Evolutionary conservation across 2,797 vertebrate species (phyloP), one percentile per base, ranked within the genome.

Genomic region (Distichodus sexfasciatus): DNA sequence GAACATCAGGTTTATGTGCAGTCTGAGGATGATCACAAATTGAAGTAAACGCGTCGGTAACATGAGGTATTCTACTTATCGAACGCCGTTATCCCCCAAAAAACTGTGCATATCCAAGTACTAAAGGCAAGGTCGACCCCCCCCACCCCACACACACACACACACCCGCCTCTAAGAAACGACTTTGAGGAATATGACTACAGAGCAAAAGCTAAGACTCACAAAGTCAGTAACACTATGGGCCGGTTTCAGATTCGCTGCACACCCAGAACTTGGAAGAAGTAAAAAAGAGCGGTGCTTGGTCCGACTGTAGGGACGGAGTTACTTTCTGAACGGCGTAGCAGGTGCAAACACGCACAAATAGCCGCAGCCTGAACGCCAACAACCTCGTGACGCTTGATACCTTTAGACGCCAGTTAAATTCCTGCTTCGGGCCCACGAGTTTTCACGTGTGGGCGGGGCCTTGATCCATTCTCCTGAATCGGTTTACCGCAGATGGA

Each of bases 21-120:
- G 46, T 71, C 76, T 77, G 55, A 81, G 78, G 72, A 63, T 38
- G 54, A 77, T 82, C 67, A 66, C 71, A n/a, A n/a, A 76, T 76
- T 80, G 50, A 79, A 85, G 87, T 80, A 44, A 80, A 83, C 48
- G 74, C 74, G 62, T 77, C 79, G 80, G 76, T 74, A 77, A 85
- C 67, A 75, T 87, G 83, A 89, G 85, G 82, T 87, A 83, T 83
- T 72, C 68, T 79, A 69, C 79, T 86, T 68, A 76, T 67, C 76
- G 73, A 76, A 71, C 74, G 53, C 71, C 63, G 75, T 76, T 47
- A 81, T 69, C n/a, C n/a, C n/a, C 67, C 63, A 33, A 75, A 11
- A 47, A 48, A 6, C 38, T 57, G 62, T 63, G 72, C 57, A 75
- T 46, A 69, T 78, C 33, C 48, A 24, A 43, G 43, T 35, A 4